These are phyloP conservation scores for Macquaria australasica DNA, from an alignment of 2,113 vertebrate genomes.

Conservation along the genomic window DNA sequence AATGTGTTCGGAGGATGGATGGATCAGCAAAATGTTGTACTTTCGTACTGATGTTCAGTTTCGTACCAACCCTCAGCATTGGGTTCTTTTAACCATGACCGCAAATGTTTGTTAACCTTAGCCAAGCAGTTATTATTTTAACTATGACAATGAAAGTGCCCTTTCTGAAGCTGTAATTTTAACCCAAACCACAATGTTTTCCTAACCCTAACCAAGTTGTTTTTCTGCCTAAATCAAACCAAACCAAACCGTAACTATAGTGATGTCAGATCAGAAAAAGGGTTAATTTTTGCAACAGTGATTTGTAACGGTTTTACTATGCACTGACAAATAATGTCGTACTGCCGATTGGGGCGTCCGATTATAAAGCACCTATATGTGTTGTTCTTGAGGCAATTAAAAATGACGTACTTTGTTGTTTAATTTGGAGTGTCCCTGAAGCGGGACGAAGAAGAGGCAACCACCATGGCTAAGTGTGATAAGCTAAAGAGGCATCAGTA, in stretches of 20 bases:
- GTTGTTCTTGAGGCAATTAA: not conserved
- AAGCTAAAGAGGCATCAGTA: not conserved
- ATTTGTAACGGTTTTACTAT: too few species aligned
- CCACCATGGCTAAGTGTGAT: not conserved
- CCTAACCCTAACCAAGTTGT: too few species aligned
- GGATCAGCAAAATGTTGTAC: not conserved
- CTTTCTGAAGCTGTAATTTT: too few species aligned
- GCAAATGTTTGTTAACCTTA: not conserved
- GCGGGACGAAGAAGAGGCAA: not conserved
- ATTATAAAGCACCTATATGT: not conserved
- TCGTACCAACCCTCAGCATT: not conserved
- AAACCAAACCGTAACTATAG: not conserved
- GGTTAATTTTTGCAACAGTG: too few species aligned
- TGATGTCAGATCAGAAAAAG: not conserved
- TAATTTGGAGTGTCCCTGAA: too few species aligned
- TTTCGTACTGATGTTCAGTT: not conserved
- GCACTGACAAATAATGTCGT: not conserved
- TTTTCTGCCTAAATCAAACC: not conserved
- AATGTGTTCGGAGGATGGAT: not conserved
- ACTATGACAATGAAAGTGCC: not conserved
- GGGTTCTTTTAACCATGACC: not conserved
- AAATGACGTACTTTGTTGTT: not conserved
- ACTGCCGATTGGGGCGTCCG: not conserved
- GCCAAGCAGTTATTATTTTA: not conserved
- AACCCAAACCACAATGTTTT: too few species aligned